Base-by-base conservation (phyloP, 1,140 invertebrate species). In the Euglossa dilemma region DNA sequence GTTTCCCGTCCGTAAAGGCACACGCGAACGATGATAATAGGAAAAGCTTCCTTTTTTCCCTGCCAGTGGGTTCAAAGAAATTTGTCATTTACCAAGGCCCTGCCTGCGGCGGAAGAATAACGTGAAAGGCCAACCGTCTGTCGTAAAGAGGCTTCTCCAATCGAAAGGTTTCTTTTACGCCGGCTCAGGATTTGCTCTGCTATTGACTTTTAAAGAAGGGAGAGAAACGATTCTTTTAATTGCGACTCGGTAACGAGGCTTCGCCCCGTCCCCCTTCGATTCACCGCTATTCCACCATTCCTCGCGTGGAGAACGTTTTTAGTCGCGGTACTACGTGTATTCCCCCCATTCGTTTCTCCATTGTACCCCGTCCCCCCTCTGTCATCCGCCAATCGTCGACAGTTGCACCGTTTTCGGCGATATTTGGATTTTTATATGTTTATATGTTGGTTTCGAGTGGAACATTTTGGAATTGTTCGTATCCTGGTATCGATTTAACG, bases 201-300 rank as follows among this genome's bases (percentile, higher is more conserved):
- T 50, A 82, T 82, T 76, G 80, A 82, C 72, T 82, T 82, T 82
- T 82, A 82, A 25, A 82, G 80, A 76, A 82, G 80, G 72, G 8
- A 14, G 73, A 82, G 63, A 23, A 76, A 43, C 80, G 80, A 82
- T 82, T 67, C 80, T 76, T 75, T 82, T 82, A 75, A 82, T 82
- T 76, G 73, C 72, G 72, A 76, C 80, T 47, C 61, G 80, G 54
- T 66, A 76, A 82, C 72, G 73, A 76, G 72, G 52, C 72, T 57
- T 67, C 52, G 72, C 18, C 54, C 28, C 59, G 43, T 47, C 25
- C 50, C 45, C 25, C 3, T 64, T 73, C 72, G 63, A 82, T 82
- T 57, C 72, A 50, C n/a, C 66, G 56, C 56, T 61, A 25, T 36
- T 59, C 25, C 56, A 36, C 23, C 25, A 50, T 75, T 50, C 61